phyloP scores from a whole-genome alignment of 1,140 invertebrate species.

The Papilio dardanus region DNA sequence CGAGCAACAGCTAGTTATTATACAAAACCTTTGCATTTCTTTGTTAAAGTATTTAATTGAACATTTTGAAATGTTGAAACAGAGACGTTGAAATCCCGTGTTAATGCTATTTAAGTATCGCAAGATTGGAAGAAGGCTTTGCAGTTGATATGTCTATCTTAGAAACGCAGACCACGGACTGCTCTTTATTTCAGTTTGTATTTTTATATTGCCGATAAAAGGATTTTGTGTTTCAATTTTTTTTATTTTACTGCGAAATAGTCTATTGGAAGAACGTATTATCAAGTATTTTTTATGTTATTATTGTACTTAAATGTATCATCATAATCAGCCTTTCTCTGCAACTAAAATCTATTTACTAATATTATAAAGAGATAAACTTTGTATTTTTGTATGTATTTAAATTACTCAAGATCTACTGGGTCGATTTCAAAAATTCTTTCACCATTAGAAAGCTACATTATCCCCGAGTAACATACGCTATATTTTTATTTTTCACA shows the following conservation, averaged over 20 bases:
- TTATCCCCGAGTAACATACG: too few species aligned
- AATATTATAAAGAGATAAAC: too few species aligned
- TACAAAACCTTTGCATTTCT: background rate
- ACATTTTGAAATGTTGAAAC: background rate
- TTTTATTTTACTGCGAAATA: background rate
- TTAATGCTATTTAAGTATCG: slow-evolving; percentile 16
- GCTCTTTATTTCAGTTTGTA: slow-evolving; percentile 9
- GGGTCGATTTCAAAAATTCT: too few species aligned
- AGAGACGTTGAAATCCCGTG: background rate
- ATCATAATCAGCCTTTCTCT: too few species aligned
- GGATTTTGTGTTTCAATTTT: background rate
- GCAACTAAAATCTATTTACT: too few species aligned
- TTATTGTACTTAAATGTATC: too few species aligned
- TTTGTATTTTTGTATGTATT: too few species aligned
- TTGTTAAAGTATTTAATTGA: background rate
- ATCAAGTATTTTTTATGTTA: too few species aligned
- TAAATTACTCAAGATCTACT: too few species aligned
- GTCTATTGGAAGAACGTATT: background rate
- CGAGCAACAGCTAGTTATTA: too few species aligned
- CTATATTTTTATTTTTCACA: too few species aligned
- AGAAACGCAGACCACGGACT: slow-evolving; percentile 2
- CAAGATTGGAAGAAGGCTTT: slow-evolving; percentile 11
- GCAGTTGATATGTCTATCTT: slow-evolving; percentile 4
- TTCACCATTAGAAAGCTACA: too few species aligned
- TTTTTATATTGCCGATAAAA: slow-evolving; percentile 13